Conservation (phyloP, 1,140 invertebrate genomes). For the Orchesella cincta region DNA sequence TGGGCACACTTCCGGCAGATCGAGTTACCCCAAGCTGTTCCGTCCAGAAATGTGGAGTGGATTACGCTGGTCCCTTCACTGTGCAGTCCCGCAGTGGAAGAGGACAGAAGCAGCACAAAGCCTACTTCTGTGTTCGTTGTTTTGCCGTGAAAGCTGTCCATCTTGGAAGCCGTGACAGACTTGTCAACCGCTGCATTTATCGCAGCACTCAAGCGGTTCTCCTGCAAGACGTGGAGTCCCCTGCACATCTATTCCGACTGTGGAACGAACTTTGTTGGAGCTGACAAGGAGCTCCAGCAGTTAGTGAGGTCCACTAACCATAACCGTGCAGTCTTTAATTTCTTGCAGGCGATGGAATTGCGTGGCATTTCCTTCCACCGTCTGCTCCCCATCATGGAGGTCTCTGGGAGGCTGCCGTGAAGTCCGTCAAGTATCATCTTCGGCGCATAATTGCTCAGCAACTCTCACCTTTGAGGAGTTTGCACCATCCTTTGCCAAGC, state of each 20-base stretch:
- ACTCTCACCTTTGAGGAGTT: background rate
- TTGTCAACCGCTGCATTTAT: slow-evolving; percentile 55
- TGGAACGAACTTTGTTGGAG: slow-evolving; percentile 57
- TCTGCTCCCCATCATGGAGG: background rate
- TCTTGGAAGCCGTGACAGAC: slow-evolving; percentile 53
- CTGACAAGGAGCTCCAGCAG: slow-evolving; percentile 28
- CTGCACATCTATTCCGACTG: slow-evolving; percentile 54
- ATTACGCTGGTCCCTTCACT: slow-evolving; percentile 54
- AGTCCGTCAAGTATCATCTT: background rate
- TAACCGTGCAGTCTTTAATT: background rate
- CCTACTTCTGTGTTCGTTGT: slow-evolving; percentile 50
- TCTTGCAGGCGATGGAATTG: background rate
- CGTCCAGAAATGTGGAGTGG: slow-evolving; percentile 51
- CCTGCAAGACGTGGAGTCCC: slow-evolving; percentile 55
- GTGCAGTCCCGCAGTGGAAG: background rate
- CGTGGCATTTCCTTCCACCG: slow-evolving; percentile 3
- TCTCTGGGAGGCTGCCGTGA: slow-evolving; percentile 7
- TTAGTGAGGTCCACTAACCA: background rate
- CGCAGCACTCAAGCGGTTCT: slow-evolving; percentile 54
- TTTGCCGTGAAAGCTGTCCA: slow-evolving; percentile 38
- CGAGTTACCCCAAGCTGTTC: slow-evolving; percentile 50
- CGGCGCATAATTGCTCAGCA: background rate
- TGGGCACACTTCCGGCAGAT: slow-evolving; percentile 53
- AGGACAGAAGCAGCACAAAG: slow-evolving; percentile 37
- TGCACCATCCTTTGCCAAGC: slow-evolving; percentile 48